Evolutionary conservation across 2,797 vertebrate genomes (phyloP).

Genomic region (Scolopax bukidnonensis): DNA sequence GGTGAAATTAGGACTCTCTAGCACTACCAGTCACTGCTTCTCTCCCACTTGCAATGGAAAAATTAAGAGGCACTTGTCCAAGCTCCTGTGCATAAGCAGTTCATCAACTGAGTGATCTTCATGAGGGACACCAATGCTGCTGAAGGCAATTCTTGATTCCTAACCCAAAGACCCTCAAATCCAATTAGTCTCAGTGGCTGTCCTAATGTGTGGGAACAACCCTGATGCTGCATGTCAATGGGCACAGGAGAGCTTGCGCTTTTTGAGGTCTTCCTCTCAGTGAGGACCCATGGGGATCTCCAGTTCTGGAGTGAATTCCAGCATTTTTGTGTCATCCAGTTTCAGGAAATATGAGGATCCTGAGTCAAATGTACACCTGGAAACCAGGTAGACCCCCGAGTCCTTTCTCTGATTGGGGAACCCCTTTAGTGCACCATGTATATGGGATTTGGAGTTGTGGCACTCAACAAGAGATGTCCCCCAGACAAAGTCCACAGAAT

Average conservation of each 20-base stretch:
- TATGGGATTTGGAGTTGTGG: neutral
- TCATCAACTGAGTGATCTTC: neutral
- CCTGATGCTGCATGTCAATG: neutral
- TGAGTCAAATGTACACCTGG: neutral
- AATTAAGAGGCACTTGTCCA: neutral
- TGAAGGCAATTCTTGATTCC: neutral
- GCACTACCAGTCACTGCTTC: neutral
- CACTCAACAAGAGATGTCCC: neutral
- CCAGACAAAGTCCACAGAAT: neutral
- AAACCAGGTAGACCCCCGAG: neutral
- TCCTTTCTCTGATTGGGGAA: neutral
- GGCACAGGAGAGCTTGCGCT: neutral
- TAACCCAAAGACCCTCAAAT: neutral
- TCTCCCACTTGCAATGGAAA: neutral
- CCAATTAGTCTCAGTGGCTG: neutral
- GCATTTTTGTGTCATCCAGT: neutral
- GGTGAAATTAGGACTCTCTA: neutral
- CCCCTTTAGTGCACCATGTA: neutral
- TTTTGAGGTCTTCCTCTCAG: neutral
- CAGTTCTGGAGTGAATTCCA: neutral
- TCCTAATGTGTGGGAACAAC: neutral
- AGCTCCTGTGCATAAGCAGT: neutral
- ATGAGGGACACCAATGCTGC: neutral
- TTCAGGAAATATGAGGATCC: neutral
- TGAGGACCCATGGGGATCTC: neutral